Base-by-base conservation (phyloP, 2,888 invertebrate species). In the Aspidapion aeneum region DNA sequence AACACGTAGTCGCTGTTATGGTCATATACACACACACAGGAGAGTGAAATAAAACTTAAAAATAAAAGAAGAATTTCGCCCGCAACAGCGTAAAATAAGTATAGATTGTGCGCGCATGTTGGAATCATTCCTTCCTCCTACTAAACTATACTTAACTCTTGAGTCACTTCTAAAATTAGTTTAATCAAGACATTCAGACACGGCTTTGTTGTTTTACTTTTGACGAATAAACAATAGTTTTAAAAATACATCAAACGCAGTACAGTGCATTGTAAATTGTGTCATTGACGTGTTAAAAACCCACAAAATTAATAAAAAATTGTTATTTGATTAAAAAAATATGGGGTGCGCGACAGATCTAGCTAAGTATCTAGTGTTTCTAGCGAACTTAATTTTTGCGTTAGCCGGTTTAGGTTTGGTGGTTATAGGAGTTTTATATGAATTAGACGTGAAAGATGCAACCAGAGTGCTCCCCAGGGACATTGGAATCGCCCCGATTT, bases 331-430 rank as follows among this genome's bases (percentile, higher is more conserved):
- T n/a, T n/a, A n/a, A n/a, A 50, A 21, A 16, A 70, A 68, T 61
- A 80, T 80, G 79, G 80, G 79, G 59, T 80, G 78, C 74, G 77
- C 77, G 5, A 78, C 76, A n/a, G 75, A 77, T 59, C 64, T 79
- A 35, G 78, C 78, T 57, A 80, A 79, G 71, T 79, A 79, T 65
- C 66, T 79, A 54, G 75, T 80, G 58, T 80, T 80, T 66, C 61
- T 80, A 49, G 76, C 79, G 66, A 80, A 80, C 69, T 77, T 90
- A 72, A 72, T 90, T 66, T 90, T 90, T 75, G 88, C 89, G 84
- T 77, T 91, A 74, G 85, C 88, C 70, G 91, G 91, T 60, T 80
- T 91, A 69, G 86, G 85, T 22, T 81, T 90, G 66, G 82, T 91
- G 63, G 84, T 87, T 35, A 80, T 88, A 63, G 91, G 91, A 48